Conservation (phyloP, 2,797 vertebrate species). For the Tolypeutes matacus region DNA sequence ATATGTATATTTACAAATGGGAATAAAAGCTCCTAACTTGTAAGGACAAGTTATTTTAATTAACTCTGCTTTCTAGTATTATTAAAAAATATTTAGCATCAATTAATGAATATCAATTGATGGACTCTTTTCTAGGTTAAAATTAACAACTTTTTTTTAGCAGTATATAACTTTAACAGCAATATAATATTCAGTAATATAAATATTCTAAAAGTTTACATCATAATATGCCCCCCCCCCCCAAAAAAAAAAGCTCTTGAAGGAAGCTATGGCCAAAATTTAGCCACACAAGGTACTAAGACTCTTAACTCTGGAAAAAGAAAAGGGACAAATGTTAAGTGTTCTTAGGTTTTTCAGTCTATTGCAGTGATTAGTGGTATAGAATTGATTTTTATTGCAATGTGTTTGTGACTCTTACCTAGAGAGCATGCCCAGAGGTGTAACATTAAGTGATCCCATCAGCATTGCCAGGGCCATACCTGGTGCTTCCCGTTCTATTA, state of each 20-base stretch:
- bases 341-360: not conserved
- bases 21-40: conserved; percentile 44
- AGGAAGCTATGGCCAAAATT: not conserved
- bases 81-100: conserved; percentile 61
- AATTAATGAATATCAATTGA: conserved; percentile 55
- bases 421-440: conserved; percentile 98
- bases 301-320: not conserved
- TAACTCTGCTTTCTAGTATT: conserved; percentile 31
- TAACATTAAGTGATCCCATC: conserved; percentile 99
- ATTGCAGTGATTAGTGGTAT: conserved; percentile 45
- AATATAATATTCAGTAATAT: not conserved
- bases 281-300: not conserved
- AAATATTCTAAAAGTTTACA: conserved; percentile 31
- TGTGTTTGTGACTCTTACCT: conserved; percentile 90
- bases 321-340: not conserved
- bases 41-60: conserved; percentile 43
- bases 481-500: conserved; percentile 98
- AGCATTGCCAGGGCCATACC: conserved; percentile 99
- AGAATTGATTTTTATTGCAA: conserved; percentile 72
- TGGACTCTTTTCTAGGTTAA: not conserved
- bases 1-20: conserved; percentile 15
- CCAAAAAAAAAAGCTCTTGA: not conserved
- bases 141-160: not conserved
- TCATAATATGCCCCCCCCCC: conserved; percentile 17
- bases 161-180: no score